These are phyloP conservation scores for Alviniconcha marisindica DNA, from an alignment of 1,140 invertebrate genomes.

Conservation along the genomic window DNA sequence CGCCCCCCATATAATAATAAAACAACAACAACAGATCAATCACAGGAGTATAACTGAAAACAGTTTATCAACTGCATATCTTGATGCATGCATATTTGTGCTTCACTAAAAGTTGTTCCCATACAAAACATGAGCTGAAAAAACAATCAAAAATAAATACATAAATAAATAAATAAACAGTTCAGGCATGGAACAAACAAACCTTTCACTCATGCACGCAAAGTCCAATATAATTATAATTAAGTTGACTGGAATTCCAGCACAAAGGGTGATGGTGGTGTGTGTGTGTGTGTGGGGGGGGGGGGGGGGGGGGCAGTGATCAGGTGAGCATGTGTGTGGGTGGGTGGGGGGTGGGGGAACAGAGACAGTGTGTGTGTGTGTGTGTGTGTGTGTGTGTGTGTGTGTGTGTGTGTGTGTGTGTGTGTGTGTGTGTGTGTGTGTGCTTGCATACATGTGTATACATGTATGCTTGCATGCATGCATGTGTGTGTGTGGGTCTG, in stretches of 20 bases:
- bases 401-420: slow-evolving; percentile 13
- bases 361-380: neutral
- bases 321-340: neutral
- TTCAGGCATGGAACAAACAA: slow-evolving; percentile 7
- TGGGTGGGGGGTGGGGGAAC: neutral
- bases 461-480: no score
- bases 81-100: no score
- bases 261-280: no score
- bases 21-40: no score
- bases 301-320: neutral
- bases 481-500: no score
- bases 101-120: no score
- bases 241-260: no score
- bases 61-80: no score
- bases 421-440: neutral
- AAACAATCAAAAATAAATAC: neutral
- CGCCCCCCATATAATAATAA: no score
- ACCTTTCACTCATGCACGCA: no score
- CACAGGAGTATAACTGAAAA: no score
- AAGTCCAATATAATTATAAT: no score
- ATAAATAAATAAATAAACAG: neutral
- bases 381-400: neutral
- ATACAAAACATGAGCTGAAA: neutral
- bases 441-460: neutral
- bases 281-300: neutral